Evolutionary conservation across 2,797 vertebrate species (phyloP), one percentile per base, ranked within the genome.

Genomic region (Brachyrhaphis roseni): DNA sequence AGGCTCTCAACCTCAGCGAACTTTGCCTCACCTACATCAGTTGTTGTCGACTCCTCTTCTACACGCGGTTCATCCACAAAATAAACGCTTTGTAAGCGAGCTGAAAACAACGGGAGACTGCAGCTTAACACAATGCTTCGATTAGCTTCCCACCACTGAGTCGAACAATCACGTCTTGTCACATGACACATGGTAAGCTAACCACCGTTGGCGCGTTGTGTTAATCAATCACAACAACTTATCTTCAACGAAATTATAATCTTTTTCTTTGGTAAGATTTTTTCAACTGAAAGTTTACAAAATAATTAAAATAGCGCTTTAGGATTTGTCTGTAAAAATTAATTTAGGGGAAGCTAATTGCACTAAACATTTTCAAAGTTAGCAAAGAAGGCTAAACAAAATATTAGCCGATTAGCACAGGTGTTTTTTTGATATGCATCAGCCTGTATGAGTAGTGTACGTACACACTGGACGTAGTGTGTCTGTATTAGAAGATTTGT

Each of bases 51-150:
- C 53, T 55, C 53, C 53, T 55, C 53, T 55, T 55, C 53, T 55
- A 55, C 53, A 12, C 26, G 10, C 26, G 53, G 53, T n/a, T 55
- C 53, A n/a, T 55, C 53, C 53, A 55, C 26, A n/a, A n/a, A 55
- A 55, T 55, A 55, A 55, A 55, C 53, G 53, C 53, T 55, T 55
- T 55, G 53, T 55, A 55, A 55, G 53, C 53, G 53, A 55, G 53
- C 53, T 55, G 53, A 55, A 55, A 55, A 55, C 53, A 55, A 55
- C 53, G 53, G 53, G n/a, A 55, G 23, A 55, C 53, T 55, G 26
- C 53, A 55, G 26, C 8, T 10, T 55, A n/a, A 55, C 53, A 55
- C 26, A 55, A 55, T 55, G 53, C 10, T 55, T 55, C 26, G 53
- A n/a, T 55, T n/a, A n/a, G 26, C 53, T 10, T n/a, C 53, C 53